These are phyloP conservation scores for Tromatobia lineatoria DNA, from an alignment of 2,888 invertebrate genomes.

Conservation along the genomic window DNA sequence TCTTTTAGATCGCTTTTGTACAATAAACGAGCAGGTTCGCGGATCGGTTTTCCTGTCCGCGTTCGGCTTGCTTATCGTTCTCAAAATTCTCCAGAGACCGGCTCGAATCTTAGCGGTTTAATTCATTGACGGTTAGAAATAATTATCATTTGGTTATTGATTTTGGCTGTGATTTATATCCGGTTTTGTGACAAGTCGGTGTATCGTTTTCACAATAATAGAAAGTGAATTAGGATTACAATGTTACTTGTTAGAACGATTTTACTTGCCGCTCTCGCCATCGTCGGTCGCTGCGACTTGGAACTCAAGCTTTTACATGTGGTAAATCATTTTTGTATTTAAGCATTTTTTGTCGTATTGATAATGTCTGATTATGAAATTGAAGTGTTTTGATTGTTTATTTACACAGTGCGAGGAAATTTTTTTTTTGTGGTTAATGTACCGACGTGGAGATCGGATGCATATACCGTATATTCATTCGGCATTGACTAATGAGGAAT, in stretches of 20 bases:
- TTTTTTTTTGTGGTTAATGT: too few species aligned
- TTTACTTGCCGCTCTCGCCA: conserved; percentile 43
- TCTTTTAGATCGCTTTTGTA: conserved; percentile 45
- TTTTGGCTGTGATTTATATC: not conserved
- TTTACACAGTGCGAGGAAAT: too few species aligned
- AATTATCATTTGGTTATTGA: not conserved
- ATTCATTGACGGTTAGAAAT: not conserved
- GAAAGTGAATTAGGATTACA: not conserved
- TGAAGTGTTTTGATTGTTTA: too few species aligned
- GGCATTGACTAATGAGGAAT: too few species aligned
- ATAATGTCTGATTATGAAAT: too few species aligned
- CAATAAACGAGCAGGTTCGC: conserved; percentile 37
- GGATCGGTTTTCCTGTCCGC: conserved; percentile 29
- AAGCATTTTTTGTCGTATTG: not conserved
- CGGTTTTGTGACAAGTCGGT: not conserved
- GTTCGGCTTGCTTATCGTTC: conserved; percentile 9
- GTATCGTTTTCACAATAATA: not conserved
- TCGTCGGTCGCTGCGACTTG: conserved; percentile 48
- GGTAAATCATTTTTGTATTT: conserved; percentile 74
- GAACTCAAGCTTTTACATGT: conserved; percentile 80
- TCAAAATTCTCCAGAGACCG: conserved; percentile 5
- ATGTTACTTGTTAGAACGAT: conserved; percentile 48
- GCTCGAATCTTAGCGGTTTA: conserved; percentile 15
- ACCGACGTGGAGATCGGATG: too few species aligned
- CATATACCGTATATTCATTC: too few species aligned